Percentiles rank a stretch among this genome's conserved stretches.
phyloP scores from a whole-genome alignment of 37 sponge, comb jelly and placozoan genomes.

The Mnemiopsis leidyi region DNA sequence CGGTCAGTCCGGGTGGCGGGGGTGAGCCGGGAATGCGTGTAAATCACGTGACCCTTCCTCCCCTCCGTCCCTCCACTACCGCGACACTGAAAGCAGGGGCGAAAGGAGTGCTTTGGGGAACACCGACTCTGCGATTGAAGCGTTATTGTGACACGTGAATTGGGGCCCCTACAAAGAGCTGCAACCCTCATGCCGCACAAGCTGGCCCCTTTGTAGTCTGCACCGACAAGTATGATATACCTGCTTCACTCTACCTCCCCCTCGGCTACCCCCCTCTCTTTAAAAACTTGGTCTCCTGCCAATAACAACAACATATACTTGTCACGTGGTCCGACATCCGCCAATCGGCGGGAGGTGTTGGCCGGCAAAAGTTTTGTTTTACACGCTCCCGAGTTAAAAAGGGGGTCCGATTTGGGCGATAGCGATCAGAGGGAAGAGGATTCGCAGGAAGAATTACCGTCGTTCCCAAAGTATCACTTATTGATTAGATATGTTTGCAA shows the following conservation, averaged over 20 bases:
- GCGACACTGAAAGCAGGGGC: background rate
- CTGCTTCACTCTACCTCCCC: background rate
- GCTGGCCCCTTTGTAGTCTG: background rate
- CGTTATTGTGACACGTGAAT: background rate
- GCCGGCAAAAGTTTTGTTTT: background rate
- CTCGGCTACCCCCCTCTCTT: background rate
- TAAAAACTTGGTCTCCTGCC: background rate
- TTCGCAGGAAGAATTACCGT: background rate
- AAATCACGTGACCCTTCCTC: background rate
- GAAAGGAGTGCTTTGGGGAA: background rate
- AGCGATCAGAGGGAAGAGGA: background rate
- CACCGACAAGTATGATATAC: background rate
- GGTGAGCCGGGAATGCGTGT: background rate
- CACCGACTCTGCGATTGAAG: background rate
- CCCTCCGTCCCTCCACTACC: background rate
- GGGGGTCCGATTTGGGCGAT: background rate
- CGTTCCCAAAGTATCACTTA: background rate
- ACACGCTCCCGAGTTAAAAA: background rate
- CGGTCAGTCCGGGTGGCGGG: background rate
- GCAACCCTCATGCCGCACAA: background rate
- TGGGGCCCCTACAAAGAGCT: background rate
- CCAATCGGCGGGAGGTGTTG: background rate
- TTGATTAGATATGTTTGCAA: background rate
- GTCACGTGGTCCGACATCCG: background rate
- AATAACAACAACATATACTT: background rate